Base-by-base conservation (phyloP, 2,888 invertebrate genomes). In the Phengaris arion region DNA sequence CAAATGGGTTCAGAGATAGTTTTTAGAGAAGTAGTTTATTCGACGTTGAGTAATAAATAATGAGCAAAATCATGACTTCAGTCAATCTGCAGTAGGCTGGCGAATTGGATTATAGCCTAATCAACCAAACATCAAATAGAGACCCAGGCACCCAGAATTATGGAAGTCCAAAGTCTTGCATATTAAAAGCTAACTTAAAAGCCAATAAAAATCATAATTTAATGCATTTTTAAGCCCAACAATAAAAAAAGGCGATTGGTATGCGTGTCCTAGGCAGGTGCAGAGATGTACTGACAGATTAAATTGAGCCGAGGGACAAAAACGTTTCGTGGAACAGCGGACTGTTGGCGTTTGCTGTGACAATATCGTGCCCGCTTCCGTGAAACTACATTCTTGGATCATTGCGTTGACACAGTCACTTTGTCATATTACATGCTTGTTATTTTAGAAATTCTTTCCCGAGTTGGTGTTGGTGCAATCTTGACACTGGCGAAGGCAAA, bases 241-340 rank as follows among this genome's bases (percentile, higher is more conserved):
- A 64, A 35, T 55, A 55, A 55, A n/a, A n/a, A 55, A n/a, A 57
- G n/a, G 57, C 15, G 15, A 64, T 64, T 35, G 22, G 59, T 64
- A 22, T 64, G 64, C 64, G 64, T 64, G 10, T 59, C 15, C 15
- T 2, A 52, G 52, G 59, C 59, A 64, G 64, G 64, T 64, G 64
- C 35, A 45, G 10, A 52, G 64, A 35, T 64, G 35, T 35, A 64
- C 22, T 13, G 35, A 64, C 22, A 7, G 55, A 55, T 55, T 15
- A 45, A 64, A 12, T 35, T 6, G 13, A 64, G 5, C 12, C 15
- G 55, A 55, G 64, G 45, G 64, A 45, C 64, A 64, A 45, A 64
- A 64, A 64, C 64, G 3, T 22, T 64, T 64, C 64, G 35, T 64
- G 64, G 64, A 64, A 64, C 35, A 6, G 64, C 6, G 12, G 35